Evolutionary conservation across 1,140 invertebrate species (phyloP).

Genomic region (Cephus cinctus): DNA sequence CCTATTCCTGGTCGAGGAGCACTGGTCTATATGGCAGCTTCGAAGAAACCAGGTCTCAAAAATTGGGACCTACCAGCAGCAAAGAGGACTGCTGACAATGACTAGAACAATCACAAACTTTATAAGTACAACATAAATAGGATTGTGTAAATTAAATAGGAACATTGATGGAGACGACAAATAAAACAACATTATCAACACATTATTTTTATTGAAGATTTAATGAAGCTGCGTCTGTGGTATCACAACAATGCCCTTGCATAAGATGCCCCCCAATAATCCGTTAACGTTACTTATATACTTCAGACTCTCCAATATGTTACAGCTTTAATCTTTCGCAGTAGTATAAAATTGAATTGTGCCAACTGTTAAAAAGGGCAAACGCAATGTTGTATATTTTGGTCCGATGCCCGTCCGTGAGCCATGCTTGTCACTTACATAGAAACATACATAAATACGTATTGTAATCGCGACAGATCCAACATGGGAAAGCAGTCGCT

Average conservation of each 20-base stretch:
- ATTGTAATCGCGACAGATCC: too few species aligned
- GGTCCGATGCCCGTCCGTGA: constrained; percentile 26
- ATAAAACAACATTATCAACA: constrained; percentile 21
- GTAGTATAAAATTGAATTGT: constrained; percentile 25
- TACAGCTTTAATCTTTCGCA: constrained; percentile 22
- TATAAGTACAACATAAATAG: too few species aligned
- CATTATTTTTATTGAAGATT: constrained; percentile 40
- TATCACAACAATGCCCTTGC: constrained; percentile 47
- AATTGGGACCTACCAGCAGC: constrained; percentile 19
- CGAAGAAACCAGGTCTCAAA: constrained; percentile 42
- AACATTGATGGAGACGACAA: background rate
- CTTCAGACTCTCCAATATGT: constrained; percentile 14
- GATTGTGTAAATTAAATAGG: too few species aligned
- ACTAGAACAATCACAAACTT: background rate
- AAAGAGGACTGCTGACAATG: background rate
- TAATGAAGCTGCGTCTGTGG: constrained; percentile 46
- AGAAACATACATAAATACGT: too few species aligned
- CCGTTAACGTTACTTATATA: constrained; percentile 21
- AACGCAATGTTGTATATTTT: constrained; percentile 29
- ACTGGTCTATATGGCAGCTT: constrained; percentile 55
- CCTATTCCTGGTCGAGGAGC: constrained; percentile 51
- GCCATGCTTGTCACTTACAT: constrained; percentile 16
- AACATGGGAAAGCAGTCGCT: too few species aligned
- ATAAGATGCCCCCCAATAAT: constrained; percentile 34
- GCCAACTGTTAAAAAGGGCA: constrained; percentile 20